Conservation (phyloP, 2,888 invertebrate species). For the Oxytorus armatus region DNA sequence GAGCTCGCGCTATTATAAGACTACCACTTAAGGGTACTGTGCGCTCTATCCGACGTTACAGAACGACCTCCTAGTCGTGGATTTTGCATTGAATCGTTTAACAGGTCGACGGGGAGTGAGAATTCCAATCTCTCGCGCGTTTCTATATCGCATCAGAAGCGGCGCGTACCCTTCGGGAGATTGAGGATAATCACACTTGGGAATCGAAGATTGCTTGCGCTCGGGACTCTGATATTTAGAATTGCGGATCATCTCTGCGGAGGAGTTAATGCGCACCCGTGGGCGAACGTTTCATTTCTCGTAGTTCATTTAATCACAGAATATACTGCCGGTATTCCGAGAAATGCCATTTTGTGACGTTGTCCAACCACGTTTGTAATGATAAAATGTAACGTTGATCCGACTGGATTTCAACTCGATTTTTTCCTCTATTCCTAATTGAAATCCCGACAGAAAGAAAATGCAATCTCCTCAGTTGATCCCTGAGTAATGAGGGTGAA, state of each 20-base stretch:
- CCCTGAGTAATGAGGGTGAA: no score
- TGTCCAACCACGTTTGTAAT: background rate
- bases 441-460: background rate
- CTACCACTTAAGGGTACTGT: conserved; percentile 51
- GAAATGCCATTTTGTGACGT: background rate
- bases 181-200: conserved; percentile 47
- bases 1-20: conserved; percentile 55
- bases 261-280: conserved; percentile 39
- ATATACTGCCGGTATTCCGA: conserved; percentile 13
- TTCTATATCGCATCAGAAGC: conserved; percentile 11
- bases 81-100: conserved; percentile 57
- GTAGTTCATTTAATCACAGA: conserved; percentile 30
- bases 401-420: no score
- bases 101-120: conserved; percentile 39
- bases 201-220: conserved; percentile 42
- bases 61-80: conserved; percentile 24
- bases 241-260: conserved; percentile 21
- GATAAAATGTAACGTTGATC: background rate
- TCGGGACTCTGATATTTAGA: conserved; percentile 26
- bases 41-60: conserved; percentile 43
- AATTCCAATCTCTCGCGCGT: conserved; percentile 35
- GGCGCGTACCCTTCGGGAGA: conserved; percentile 12
- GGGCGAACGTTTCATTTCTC: conserved; percentile 14
- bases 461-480: no score
- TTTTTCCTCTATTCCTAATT: background rate